A percentile compares a stretch with the other conserved stretches of the same genome.
These are phyloP conservation scores for Philereme vetulata DNA, from an alignment of 2,888 invertebrate species.

Conservation along the genomic window DNA sequence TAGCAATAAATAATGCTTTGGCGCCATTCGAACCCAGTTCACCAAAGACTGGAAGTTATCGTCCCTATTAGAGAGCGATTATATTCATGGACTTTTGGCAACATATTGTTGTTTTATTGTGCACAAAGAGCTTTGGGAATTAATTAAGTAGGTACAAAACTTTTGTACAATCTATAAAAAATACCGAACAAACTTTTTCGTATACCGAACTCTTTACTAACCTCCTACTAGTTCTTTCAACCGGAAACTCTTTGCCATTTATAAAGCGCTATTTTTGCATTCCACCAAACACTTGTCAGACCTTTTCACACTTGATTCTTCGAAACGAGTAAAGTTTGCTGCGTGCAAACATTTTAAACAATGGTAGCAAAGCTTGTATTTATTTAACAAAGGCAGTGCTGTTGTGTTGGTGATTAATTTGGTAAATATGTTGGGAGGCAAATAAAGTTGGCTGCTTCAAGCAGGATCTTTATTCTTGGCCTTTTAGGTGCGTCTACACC, in stretches of 20 bases:
- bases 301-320: slow-evolving; percentile 42
- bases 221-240: not conserved
- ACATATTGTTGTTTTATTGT: no score
- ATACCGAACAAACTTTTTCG: not conserved
- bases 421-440: slow-evolving; percentile 28
- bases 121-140: no score
- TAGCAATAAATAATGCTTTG: no score
- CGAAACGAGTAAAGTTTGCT: slow-evolving; percentile 49
- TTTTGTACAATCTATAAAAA: no score
- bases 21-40: no score
- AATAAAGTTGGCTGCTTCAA: not conserved
- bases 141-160: no score
- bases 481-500: no score
- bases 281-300: not conserved
- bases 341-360: slow-evolving; percentile 51
- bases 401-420: slow-evolving; percentile 38
- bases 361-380: slow-evolving; percentile 53
- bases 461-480: no score
- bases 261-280: not conserved
- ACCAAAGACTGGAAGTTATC: no score
- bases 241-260: not conserved
- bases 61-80: no score
- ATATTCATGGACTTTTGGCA: no score
- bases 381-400: slow-evolving; percentile 45
- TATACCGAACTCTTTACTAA: no score